Evolutionary conservation across 2,888 invertebrate species (phyloP).

Genomic region (Chironomus riparius): DNA sequence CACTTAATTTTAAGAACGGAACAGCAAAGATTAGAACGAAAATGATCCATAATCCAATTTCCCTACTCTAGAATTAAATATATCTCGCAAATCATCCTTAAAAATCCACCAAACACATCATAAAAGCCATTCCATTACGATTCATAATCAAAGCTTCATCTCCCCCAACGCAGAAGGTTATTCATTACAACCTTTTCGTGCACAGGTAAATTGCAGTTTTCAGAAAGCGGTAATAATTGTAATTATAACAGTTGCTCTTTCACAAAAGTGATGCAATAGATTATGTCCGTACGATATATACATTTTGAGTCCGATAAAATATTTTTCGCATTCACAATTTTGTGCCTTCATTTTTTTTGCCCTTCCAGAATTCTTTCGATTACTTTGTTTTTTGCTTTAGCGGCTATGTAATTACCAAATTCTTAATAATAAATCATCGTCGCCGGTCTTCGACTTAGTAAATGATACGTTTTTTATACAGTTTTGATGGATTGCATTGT

Average conservation of each 20-base stretch:
- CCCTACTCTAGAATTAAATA: not conserved
- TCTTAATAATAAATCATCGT: slow-evolving; percentile 20
- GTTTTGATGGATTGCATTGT: not conserved
- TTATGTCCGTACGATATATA: not conserved
- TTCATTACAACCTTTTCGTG: not conserved
- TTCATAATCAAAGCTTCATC: too few species aligned
- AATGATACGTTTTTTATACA: not conserved
- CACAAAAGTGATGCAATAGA: not conserved
- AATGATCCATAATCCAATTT: too few species aligned
- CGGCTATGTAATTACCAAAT: slow-evolving; percentile 21
- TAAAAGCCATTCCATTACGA: not conserved
- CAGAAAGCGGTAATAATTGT: not conserved
- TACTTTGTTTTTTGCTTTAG: not conserved
- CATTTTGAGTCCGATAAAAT: too few species aligned
- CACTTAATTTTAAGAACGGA: too few species aligned
- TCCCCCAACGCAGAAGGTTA: too few species aligned
- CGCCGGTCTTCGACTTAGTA: not conserved
- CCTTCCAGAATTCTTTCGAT: not conserved
- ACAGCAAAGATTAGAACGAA: too few species aligned
- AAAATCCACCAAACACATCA: not conserved
- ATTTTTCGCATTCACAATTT: not conserved
- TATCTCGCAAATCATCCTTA: not conserved
- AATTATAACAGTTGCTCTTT: not conserved
- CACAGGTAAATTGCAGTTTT: not conserved
- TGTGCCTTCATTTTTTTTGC: not conserved